These are phyloP conservation scores for Gibbula magus DNA, from an alignment of 2,888 invertebrate genomes.

Conservation along the genomic window DNA sequence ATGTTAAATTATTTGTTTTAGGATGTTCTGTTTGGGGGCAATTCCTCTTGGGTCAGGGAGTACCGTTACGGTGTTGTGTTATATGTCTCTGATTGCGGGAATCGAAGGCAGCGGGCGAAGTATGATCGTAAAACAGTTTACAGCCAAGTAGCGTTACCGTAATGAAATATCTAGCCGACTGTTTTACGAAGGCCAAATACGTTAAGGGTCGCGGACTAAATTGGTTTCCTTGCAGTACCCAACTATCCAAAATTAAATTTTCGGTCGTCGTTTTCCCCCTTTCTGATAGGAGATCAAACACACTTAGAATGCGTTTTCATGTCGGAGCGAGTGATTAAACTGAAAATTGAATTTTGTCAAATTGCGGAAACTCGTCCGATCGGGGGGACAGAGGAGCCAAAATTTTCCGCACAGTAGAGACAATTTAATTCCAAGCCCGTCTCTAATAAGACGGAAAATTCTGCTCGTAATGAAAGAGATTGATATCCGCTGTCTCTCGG, in stretches of 20 bases:
- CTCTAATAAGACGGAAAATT: constrained; percentile 49
- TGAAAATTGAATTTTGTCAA: constrained; percentile 29
- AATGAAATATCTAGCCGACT: constrained; percentile 18
- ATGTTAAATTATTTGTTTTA: constrained; percentile 10
- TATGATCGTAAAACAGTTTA: constrained; percentile 7
- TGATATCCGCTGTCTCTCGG: constrained; percentile 42
- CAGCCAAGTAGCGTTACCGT: background rate
- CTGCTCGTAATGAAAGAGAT: constrained; percentile 51
- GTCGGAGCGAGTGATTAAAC: constrained; percentile 20
- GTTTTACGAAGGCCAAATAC: constrained; percentile 21
- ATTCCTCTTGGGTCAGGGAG: background rate
- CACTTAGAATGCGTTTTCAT: constrained; percentile 24
- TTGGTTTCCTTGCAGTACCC: constrained; percentile 22
- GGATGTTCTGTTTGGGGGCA: background rate
- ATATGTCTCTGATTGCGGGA: constrained; percentile 14
- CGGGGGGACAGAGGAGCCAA: constrained; percentile 28
- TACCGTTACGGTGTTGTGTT: background rate
- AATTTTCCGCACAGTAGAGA: constrained; percentile 46
- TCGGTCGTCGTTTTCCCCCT: constrained; percentile 17
- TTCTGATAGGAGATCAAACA: constrained; percentile 15
- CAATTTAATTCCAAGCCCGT: constrained; percentile 50
- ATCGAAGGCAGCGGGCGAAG: background rate
- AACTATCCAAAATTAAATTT: constrained; percentile 15
- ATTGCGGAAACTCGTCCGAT: constrained; percentile 28
- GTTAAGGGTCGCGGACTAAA: constrained; percentile 23